These are phyloP conservation scores for Holothuria leucospilota DNA, from an alignment of 53 echinoderm and acorn worm species.

Conservation along the genomic window DNA sequence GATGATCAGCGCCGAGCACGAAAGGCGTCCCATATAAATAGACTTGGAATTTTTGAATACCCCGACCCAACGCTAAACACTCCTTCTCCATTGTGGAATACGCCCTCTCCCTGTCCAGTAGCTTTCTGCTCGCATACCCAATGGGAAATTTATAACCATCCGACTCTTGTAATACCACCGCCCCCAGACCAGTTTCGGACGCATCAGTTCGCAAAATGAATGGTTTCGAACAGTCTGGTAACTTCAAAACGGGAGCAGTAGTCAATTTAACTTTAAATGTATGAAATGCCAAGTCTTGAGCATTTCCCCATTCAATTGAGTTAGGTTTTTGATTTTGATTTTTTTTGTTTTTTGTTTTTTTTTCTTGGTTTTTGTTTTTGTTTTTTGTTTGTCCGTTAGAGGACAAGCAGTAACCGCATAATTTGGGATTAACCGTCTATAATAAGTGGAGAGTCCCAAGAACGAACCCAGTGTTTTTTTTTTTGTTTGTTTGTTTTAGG, in stretches of 20 bases:
- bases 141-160: constrained; percentile 52
- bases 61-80: constrained; percentile 70
- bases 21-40: constrained; percentile 64
- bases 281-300: constrained; percentile 30
- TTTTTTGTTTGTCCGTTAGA: no score
- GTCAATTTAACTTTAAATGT: constrained; percentile 15
- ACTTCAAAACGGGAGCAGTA: constrained; percentile 29
- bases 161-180: constrained; percentile 64
- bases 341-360: no score
- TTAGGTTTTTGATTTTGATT: no score
- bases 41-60: constrained; percentile 58
- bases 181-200: constrained; percentile 60
- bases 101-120: constrained; percentile 46
- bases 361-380: no score
- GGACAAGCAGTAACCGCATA: constrained; percentile 41
- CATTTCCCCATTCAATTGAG: constrained; percentile 42
- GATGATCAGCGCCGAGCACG: constrained; percentile 57
- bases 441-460: constrained; percentile 29
- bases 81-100: no score
- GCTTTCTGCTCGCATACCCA: constrained; percentile 66
- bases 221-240: constrained; percentile 45
- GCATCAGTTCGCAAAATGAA: no score
- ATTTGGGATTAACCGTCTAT: constrained; percentile 48
- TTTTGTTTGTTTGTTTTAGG: constrained; percentile 55
- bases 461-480: constrained; percentile 44